phyloP scores from a whole-genome alignment of 2,113 vertebrate species.

The Chitala chitala region DNA sequence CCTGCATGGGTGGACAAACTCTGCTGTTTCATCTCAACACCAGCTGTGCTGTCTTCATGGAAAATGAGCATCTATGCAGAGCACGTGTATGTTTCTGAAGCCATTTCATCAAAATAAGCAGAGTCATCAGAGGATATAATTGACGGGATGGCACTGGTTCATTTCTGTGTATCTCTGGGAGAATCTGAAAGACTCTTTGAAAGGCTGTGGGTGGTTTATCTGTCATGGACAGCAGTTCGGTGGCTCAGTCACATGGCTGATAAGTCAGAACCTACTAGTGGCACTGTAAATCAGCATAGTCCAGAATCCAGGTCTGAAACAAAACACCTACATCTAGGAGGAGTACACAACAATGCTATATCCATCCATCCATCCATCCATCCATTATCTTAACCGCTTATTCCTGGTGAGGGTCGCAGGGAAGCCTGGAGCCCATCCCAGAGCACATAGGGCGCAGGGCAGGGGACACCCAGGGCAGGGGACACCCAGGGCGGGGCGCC shows the following conservation, averaged over 20 bases:
- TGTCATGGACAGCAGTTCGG: neutral
- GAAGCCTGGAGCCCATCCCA: too few species aligned
- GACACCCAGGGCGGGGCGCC: too few species aligned
- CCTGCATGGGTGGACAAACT: neutral
- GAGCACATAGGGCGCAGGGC: too few species aligned
- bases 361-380: too few species aligned
- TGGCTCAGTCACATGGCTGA: neutral
- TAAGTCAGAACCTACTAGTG: neutral
- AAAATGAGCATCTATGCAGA: neutral
- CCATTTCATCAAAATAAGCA: neutral
- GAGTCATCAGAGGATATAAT: too few species aligned
- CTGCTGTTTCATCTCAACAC: neutral
- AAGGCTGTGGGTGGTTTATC: neutral
- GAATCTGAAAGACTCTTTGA: neutral
- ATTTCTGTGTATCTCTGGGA: neutral
- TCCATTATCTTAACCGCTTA: too few species aligned
- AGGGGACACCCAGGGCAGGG: too few species aligned
- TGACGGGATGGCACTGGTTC: too few species aligned
- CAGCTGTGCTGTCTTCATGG: slow-evolving; percentile 1
- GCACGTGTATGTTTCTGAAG: neutral
- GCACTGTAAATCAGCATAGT: too few species aligned
- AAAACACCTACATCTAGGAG: too few species aligned
- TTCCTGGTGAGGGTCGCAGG: too few species aligned
- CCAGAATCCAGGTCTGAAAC: neutral
- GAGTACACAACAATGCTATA: too few species aligned